phyloP scores from a whole-genome alignment of 2,888 invertebrate genomes.

The Lacanobia wlatinum region DNA sequence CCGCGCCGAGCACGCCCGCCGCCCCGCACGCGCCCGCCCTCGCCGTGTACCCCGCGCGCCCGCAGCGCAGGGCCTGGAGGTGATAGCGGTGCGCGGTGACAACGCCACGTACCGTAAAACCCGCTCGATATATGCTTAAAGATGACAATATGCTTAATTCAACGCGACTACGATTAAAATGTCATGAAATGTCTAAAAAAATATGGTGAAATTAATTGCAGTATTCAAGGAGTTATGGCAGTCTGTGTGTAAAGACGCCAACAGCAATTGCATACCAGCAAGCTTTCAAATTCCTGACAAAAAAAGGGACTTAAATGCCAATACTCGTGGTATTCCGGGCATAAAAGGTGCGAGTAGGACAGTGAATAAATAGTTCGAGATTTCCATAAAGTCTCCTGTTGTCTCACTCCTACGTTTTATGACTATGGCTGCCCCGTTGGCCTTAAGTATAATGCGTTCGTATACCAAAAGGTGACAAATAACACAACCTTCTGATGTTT shows the following conservation, averaged over 20 bases:
- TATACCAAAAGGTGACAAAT: not conserved
- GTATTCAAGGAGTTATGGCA: not conserved
- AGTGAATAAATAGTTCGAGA: not conserved
- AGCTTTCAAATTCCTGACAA: not conserved
- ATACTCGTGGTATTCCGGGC: too few relatives aligned
- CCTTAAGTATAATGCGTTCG: not conserved
- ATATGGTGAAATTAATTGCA: not conserved
- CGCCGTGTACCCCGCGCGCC: not conserved
- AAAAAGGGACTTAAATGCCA: too few relatives aligned
- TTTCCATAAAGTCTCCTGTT: not conserved
- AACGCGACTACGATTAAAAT: constrained; percentile 2
- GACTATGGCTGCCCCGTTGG: too few relatives aligned
- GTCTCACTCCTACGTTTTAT: constrained; percentile 6
- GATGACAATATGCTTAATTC: constrained; percentile 23
- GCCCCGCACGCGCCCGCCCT: not conserved
- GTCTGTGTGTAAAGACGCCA: not conserved
- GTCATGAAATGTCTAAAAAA: not conserved
- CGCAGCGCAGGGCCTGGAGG: constrained; percentile 50
- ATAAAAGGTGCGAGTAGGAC: not conserved
- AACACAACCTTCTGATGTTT: not conserved
- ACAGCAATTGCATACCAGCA: not conserved
- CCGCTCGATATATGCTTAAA: constrained; percentile 22
- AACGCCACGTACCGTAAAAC: not conserved
- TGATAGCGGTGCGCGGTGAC: constrained; percentile 51
- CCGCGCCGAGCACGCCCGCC: constrained; percentile 38